Evolutionary conservation across 2,888 invertebrate genomes (phyloP), one percentile per base, ranked within the genome.

Genomic region (Lithosia quadra): DNA sequence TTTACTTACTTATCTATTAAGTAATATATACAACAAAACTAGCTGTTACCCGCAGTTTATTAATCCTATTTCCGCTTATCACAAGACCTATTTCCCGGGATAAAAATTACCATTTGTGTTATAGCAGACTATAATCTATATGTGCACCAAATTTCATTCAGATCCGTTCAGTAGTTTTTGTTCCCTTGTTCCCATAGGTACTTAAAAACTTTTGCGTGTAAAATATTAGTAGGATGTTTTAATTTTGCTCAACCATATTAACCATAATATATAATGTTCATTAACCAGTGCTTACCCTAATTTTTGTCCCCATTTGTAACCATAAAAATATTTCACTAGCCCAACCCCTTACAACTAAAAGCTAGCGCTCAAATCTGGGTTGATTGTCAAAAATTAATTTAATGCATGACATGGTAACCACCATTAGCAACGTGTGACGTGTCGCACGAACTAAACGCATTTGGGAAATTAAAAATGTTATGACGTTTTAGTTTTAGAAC

Each of bases 341-440:
- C 79, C 77, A 77, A 77, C 81, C 80, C 73, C 70, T 71, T 74
- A 71, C 65, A 70, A 74, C 77, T 75, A 71, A 81, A 80, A 76
- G 72, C 70, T 49, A 53, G 43, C 60, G 57, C 68, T 74, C 76
- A 82, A 81, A 82, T 82, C 81, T 80, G 81, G 81, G 79, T 82
- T 82, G 82, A 81, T 82, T 77, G 81, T 82, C 75, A 77, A 77
- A 81, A 77, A 71, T 80, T 78, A 80, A 82, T 82, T 75, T 77
- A 80, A 82, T 77, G 77, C 75, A 69, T 76, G 76, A 62, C 80
- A 79, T 82, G 71, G n/a, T 68, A n/a, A 62, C 63, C 60, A 55
- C 69, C 80, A 81, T 82, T 82, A 82, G 68, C 66, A 9, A 69
- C 57, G 66, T 82, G 76, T 68, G 71, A 68, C 75, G 67, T 72